Evolutionary conservation across 2,113 vertebrate species (phyloP), one percentile per base, ranked within the genome.

Genomic region (Sinocyclocheilus anshuiensis): DNA sequence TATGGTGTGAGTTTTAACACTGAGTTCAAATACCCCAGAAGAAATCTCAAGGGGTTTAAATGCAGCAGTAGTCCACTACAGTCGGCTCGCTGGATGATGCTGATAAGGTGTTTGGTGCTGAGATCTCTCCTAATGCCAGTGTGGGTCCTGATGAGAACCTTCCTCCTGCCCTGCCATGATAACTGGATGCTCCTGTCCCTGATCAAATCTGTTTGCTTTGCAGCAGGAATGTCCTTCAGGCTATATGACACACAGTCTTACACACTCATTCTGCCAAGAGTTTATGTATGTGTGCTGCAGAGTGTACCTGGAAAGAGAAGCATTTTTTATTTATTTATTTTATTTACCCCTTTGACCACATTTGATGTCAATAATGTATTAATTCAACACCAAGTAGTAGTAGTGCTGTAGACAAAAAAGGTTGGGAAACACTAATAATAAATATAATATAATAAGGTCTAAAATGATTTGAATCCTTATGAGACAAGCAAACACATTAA

Each of bases 31-130:
- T 55, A 50, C 48, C 6, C 36, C 36, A 36, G 36, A 36, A 36
- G 36, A 36, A 36, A 45, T 36, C 55, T 86, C 45, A 67, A 22
- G 48, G 5, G 39, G 61, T 48, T 29, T 33, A 6, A 65, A 65
- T 18, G 61, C 79, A 65, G 79, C 79, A 81, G 59, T 63, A 26
- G 78, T 65, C 59, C 42, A 42, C 33, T 77, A 65, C n/a, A 67
- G 9, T n/a, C 26, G 65, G 15, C 85, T 79, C 42, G 8, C 63
- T 89, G 88, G 72, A 85, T 48, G 39, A 77, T 78, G 65, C 65
- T 20, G 78, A 87, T 89, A 89, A 87, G 53, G 74, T n/a, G 4
- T 8, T 6, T 74, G 77, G 6, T 63, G 77, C 79, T 87, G 63
- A 67, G 77, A 71, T 65, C 65, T 48, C 79, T 85, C 36, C 15